Evolutionary conservation across 2,797 vertebrate species (phyloP), one percentile per base, ranked within the genome.

Genomic region (Florisuga fusca): DNA sequence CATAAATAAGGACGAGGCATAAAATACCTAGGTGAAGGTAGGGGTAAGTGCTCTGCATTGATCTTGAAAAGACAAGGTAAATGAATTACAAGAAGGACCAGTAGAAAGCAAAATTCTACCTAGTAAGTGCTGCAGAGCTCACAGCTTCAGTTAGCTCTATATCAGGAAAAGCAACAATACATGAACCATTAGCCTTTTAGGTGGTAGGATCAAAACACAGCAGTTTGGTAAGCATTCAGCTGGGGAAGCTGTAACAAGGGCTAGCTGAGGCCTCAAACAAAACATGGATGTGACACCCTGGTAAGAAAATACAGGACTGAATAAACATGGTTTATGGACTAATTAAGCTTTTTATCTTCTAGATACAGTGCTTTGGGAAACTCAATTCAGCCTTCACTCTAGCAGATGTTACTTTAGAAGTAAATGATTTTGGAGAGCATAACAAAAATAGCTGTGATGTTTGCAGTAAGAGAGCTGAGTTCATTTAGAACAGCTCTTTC

Each of bases 391-490:
- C 22, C 29, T 66, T 84, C 6, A 31, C 27, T 62, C 36, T 29
- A 33, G 48, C 57, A 95, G 71, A 46, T 55, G 25, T 64, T 77
- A 57, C 26, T 80, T 55, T 41, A 92, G 43, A 83, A 95, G 41
- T 33, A 43, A 1, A 9, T 45, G 46, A 48, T 57, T 90, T 91
- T 58, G 34, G 61, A 87, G 9, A 83, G 36, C 6, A 12, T 31
- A 74, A 67, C 45, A 85, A 90, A 96, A 93, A 77, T 34, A 89
- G 62, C 68, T 64, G 41, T 46, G 45, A n/a, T 57, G 61, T 83
- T 87, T 85, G 43, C 50, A 77, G 43, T 64, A 78, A 68, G 74
- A 83, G 38, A 83, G 57, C 26, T 1, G 21, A 63, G 38, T 72
- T 89, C 29, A 67, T 80, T 63, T 63, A 58, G 79, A 83, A 78